Evolutionary conservation across 2,888 invertebrate species (phyloP), one percentile per base, ranked within the genome.

Genomic region (Saturnia pavonia): DNA sequence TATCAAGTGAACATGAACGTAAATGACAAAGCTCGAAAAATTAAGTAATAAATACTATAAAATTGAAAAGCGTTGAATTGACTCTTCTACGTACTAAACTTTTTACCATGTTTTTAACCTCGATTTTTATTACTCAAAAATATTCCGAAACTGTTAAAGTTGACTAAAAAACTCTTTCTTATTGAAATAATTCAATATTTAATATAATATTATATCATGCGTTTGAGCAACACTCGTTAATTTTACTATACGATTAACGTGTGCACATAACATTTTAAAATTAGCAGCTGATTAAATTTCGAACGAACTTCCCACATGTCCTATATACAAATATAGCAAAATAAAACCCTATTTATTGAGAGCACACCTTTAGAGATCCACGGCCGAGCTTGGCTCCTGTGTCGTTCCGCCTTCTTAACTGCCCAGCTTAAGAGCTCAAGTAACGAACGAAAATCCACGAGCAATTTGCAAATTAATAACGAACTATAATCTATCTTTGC

Each of bases 301-400:
- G 81, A 82, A 86, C 85, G 87, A 86, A 88, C 89, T 87, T 85
- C 81, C 82, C 86, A 81, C 77, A 85, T 82, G 88, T 90, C 91
- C 91, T 91, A 87, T 89, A 88, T 87, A 87, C 85, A 86, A 87
- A 87, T 85, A 87, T 88, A 85, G 89, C 85, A 90, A 92, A 91
- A 91, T 91, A 91, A 91, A 90, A 87, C 89, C 88, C 88, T 89
- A 89, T 90, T 89, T 88, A 87, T 86, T 84, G 82, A 83, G 84
- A 78, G 82, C 78, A 82, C 85, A 88, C 88, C 86, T 86, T 84
- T 82, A 83, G 85, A 82, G 80, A 77, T 71, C 81, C 91, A 86
- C 80, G 82, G 80, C 77, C 86, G 83, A 83, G 82, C 81, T 82
- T 81, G 84, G 83, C 81, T 79, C 85, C 85, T 91, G 91, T 92